Conservation (phyloP, 1,140 invertebrate species). For the Orchesella cincta region DNA sequence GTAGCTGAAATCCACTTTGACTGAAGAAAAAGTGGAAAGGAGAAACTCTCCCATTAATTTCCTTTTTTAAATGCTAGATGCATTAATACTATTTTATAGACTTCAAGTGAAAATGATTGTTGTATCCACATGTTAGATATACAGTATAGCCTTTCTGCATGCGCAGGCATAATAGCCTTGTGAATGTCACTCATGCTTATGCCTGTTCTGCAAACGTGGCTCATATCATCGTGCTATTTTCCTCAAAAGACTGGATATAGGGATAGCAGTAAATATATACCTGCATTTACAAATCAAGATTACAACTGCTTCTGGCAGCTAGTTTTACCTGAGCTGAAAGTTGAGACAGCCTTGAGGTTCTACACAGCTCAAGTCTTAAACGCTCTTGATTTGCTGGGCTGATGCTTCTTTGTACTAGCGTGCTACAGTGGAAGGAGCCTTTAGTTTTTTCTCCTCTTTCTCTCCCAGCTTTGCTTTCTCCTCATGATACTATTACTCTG, state of each 20-base stretch:
- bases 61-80: neutral
- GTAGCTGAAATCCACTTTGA: neutral
- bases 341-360: neutral
- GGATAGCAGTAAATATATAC: too few species aligned
- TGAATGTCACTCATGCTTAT: too few species aligned
- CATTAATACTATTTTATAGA: neutral
- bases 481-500: neutral
- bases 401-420: neutral
- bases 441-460: neutral
- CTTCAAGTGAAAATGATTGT: neutral
- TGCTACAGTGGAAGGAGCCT: neutral
- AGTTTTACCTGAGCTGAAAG: neutral
- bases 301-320: neutral
- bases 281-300: neutral
- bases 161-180: too few species aligned
- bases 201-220: too few species aligned
- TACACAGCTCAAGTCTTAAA: neutral
- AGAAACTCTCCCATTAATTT: conserved; percentile 1
- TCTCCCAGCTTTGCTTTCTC: neutral
- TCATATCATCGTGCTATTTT: too few species aligned
- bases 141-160: too few species aligned
- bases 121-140: too few species aligned
- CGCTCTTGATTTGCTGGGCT: neutral
- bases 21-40: neutral
- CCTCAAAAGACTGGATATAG: too few species aligned